Percentiles rank a stretch among this genome's conserved stretches.
Evolutionary conservation across 1,140 invertebrate genomes (phyloP).

Genomic region (Dendrolimus punctatus): DNA sequence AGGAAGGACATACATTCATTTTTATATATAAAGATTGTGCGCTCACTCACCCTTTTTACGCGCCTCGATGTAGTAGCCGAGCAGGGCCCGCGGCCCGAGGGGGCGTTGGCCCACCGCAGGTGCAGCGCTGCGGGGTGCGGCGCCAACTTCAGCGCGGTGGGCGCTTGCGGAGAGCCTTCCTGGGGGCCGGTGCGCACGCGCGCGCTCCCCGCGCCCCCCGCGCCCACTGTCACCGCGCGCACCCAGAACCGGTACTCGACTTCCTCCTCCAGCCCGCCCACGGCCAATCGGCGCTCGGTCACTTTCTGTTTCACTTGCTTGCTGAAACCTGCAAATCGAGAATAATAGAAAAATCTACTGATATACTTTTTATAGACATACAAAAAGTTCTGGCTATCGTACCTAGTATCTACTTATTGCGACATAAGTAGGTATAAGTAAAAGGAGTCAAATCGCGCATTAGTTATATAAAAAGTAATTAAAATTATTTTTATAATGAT

Average conservation of each 20-base stretch:
- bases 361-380: no score
- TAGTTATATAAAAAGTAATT: no score
- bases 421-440: no score
- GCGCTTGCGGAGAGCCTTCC: conserved; percentile 84
- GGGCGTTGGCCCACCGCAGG: conserved; percentile 90
- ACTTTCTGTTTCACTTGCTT: conserved; percentile 97
- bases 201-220: conserved; percentile 86
- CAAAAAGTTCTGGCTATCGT: no score
- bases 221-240: conserved; percentile 89
- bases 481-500: no score
- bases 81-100: conserved; percentile 88
- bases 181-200: conserved; percentile 81
- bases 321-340: conserved; percentile 78
- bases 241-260: conserved; percentile 94
- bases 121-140: conserved; percentile 89
- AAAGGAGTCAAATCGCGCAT: no score
- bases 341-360: not conserved
- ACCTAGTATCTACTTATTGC: no score
- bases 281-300: conserved; percentile 82
- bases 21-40: not conserved
- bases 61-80: conserved; percentile 95
- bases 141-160: conserved; percentile 80
- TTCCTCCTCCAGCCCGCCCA: conserved; percentile 92
- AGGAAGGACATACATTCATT: no score
- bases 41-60: conserved; percentile 83